Conservation (phyloP, 2,888 invertebrate genomes). For the Nephrotoma flavescens region DNA sequence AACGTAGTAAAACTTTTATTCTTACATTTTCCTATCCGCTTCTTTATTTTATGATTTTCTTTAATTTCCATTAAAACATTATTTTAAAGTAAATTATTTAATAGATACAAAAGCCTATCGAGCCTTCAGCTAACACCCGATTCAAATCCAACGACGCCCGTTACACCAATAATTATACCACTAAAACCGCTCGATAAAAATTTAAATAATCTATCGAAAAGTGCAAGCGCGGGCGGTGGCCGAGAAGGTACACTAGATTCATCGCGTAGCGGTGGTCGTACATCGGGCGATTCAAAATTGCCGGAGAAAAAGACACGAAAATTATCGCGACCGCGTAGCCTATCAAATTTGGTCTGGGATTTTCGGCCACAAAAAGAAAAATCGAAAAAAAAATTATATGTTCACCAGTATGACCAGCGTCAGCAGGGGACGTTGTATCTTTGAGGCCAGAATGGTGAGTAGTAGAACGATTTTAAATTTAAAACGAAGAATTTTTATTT, state of each 20-base stretch:
- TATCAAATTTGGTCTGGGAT: slow-evolving; percentile 81
- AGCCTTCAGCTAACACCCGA: slow-evolving; percentile 32
- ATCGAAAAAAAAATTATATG: slow-evolving; percentile 33
- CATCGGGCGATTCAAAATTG: slow-evolving; percentile 74
- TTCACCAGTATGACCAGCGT: slow-evolving; percentile 33
- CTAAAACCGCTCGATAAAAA: slow-evolving; percentile 12
- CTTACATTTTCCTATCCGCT: not conserved
- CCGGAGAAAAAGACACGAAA: slow-evolving; percentile 71
- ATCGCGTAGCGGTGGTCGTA: slow-evolving; percentile 74
- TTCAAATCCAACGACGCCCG: slow-evolving; percentile 27
- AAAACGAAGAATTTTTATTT: not conserved
- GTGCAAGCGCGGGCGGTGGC: slow-evolving; percentile 30
- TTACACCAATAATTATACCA: slow-evolving; percentile 26
- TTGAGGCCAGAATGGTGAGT: slow-evolving; percentile 16
- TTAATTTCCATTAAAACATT: not conserved
- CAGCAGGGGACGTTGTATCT: slow-evolving; percentile 33
- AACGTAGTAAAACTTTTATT: slow-evolving; percentile 9
- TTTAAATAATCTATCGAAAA: slow-evolving; percentile 18
- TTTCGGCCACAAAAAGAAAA: slow-evolving; percentile 34
- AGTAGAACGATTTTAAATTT: not conserved
- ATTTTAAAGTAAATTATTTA: slow-evolving; percentile 4
- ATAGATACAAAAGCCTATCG: slow-evolving; percentile 32
- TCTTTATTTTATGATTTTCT: not conserved
- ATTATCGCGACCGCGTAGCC: slow-evolving; percentile 66
- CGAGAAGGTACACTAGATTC: slow-evolving; percentile 76